These are phyloP conservation scores for Ciconia nigra DNA, from an alignment of 2,797 vertebrate species.

Conservation along the genomic window DNA sequence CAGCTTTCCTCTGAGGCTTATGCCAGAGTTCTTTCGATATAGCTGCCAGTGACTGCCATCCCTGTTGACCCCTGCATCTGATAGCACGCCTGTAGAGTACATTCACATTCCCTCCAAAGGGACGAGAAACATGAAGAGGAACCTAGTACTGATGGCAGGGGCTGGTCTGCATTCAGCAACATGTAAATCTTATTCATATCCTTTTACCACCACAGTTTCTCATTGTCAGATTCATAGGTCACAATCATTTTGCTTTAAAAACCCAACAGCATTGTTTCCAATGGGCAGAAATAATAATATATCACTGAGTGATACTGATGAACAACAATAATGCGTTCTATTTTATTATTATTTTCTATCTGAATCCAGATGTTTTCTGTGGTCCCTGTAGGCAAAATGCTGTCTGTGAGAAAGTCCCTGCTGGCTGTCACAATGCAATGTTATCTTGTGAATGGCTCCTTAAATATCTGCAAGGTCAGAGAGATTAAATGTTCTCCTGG, in stretches of 20 bases:
- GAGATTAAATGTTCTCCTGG: constrained; percentile 70
- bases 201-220: not conserved
- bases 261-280: not conserved
- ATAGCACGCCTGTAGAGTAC: not conserved
- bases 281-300: not conserved
- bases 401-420: constrained; percentile 42
- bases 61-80: not conserved
- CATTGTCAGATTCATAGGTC: not conserved
- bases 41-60: not conserved
- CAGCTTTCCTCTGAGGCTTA: not conserved
- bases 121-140: not conserved
- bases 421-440: constrained; percentile 53
- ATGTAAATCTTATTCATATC: not conserved
- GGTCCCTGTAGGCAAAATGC: constrained; percentile 43
- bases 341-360: not conserved
- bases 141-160: not conserved
- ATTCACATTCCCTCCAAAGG: not conserved
- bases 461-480: constrained; percentile 73
- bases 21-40: not conserved
- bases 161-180: not conserved
- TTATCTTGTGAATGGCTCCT: constrained; percentile 62
- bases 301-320: not conserved
- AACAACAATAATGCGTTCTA: not conserved
- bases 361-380: constrained; percentile 53
- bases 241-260: not conserved